Evolutionary conservation across 2,888 invertebrate genomes (phyloP).

Genomic region (Sacculina carcini): DNA sequence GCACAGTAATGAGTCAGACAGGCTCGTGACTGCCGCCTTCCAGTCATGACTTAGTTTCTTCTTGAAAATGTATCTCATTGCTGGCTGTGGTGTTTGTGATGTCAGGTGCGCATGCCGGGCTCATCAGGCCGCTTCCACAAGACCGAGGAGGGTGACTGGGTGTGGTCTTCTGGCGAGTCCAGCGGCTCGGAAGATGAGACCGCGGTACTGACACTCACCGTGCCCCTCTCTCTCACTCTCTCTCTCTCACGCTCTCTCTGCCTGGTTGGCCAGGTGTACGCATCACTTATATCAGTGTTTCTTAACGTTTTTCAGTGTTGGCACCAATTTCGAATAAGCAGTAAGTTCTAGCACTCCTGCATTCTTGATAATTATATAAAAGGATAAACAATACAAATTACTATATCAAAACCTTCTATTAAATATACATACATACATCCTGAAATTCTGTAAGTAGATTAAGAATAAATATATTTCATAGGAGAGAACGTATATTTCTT

Average conservation of each 20-base stretch:
- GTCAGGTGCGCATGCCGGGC: slow-evolving; percentile 41
- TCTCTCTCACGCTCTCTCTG: background rate
- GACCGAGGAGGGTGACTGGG: slow-evolving; percentile 91
- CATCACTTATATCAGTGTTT: too few relatives aligned
- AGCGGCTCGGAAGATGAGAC: slow-evolving; percentile 24
- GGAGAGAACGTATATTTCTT: too few relatives aligned
- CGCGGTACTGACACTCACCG: background rate
- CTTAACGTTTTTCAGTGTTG: too few relatives aligned
- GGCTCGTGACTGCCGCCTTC: background rate
- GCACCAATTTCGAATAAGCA: too few relatives aligned
- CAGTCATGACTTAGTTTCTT: background rate
- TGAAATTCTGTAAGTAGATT: too few relatives aligned
- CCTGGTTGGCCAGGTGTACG: too few relatives aligned
- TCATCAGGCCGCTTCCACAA: slow-evolving; percentile 61
- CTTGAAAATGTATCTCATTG: background rate
- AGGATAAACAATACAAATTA: too few relatives aligned
- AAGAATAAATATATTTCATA: too few relatives aligned
- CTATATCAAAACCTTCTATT: too few relatives aligned
- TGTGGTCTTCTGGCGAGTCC: slow-evolving; percentile 88
- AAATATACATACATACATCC: too few relatives aligned
- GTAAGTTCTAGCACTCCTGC: too few relatives aligned
- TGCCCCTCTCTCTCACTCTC: background rate
- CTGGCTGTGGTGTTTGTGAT: background rate
- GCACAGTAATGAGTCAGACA: background rate
- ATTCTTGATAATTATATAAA: too few relatives aligned